Evolutionary conservation across 2,113 vertebrate species (phyloP).

Genomic region (Dicrurus megarhynchus): DNA sequence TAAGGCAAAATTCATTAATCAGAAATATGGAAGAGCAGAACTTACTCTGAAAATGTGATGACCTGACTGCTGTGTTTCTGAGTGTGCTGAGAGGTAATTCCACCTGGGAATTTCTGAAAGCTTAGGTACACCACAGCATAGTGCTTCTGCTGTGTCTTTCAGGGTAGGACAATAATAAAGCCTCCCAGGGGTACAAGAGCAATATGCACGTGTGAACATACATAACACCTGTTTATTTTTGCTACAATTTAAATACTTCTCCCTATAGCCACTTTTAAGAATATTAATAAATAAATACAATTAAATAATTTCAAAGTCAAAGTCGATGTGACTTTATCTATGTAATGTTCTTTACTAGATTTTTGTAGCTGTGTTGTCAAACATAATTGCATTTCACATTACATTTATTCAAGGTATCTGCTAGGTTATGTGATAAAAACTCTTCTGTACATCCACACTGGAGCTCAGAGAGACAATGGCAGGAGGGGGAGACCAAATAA

Average conservation of each 20-base stretch:
- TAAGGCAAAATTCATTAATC: neutral
- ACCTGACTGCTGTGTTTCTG: neutral
- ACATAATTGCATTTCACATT: neutral
- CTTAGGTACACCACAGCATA: neutral
- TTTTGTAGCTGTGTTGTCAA: neutral
- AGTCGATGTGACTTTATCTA: neutral
- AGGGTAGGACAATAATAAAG: neutral
- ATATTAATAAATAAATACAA: neutral
- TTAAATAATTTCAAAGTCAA: neutral
- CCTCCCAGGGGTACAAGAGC: neutral
- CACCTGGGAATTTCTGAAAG: neutral
- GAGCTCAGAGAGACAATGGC: neutral
- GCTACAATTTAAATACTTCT: neutral
- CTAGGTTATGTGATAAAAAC: neutral
- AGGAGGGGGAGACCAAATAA: neutral
- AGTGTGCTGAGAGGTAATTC: neutral
- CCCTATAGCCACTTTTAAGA: neutral
- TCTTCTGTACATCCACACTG: neutral
- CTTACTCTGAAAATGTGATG: neutral
- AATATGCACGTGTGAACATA: fast-evolving
- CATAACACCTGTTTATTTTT: neutral
- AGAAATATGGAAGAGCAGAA: neutral
- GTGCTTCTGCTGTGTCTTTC: neutral
- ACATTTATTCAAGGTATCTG: neutral
- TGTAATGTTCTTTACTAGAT: neutral